A percentile compares a stretch with the other conserved stretches of the same genome.
phyloP scores from a whole-genome alignment of 2,797 vertebrate species.

The Chanos chanos region DNA sequence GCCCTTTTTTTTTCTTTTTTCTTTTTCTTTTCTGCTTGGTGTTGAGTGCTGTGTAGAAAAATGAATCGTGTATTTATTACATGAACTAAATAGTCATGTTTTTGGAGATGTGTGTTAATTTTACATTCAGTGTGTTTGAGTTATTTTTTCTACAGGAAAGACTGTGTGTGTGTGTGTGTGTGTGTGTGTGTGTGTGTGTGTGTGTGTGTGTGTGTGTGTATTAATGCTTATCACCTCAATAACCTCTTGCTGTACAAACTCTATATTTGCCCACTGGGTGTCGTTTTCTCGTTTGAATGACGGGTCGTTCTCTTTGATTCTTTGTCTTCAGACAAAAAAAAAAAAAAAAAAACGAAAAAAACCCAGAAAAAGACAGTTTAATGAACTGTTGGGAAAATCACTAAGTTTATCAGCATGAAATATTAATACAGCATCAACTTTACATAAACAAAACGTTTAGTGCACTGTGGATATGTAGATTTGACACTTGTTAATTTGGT shows the following conservation, averaged over 20 bases:
- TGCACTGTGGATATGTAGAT: slow-evolving; percentile 70
- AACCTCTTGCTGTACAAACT: slow-evolving; percentile 25
- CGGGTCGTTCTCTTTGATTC: slow-evolving; percentile 71
- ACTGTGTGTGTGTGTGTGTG: slow-evolving; percentile 18
- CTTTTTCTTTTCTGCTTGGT: not conserved
- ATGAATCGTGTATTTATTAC: too few relatives aligned
- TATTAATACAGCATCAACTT: slow-evolving; percentile 69
- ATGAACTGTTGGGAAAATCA: slow-evolving; percentile 61
- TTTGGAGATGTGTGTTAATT: slow-evolving; percentile 1
- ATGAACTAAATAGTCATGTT: not conserved
- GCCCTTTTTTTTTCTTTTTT: slow-evolving; percentile 21
- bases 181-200: slow-evolving; percentile 12
- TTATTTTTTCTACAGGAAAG: not conserved
- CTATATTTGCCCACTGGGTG: slow-evolving; percentile 44
- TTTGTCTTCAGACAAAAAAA: too few relatives aligned
- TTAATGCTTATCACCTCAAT: slow-evolving; percentile 16
- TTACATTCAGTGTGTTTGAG: not conserved
- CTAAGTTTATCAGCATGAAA: slow-evolving; percentile 71
- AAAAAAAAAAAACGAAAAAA: too few relatives aligned
- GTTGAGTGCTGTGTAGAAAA: too few relatives aligned
- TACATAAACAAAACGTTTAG: slow-evolving; percentile 77
- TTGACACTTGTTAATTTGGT: slow-evolving; percentile 77
- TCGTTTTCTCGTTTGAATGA: slow-evolving; percentile 52
- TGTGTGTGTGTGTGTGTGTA: slow-evolving; percentile 18
- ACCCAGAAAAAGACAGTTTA: slow-evolving; percentile 53